Evolutionary conservation across 2,113 vertebrate genomes (phyloP).

Genomic region (Actenoides hombroni): DNA sequence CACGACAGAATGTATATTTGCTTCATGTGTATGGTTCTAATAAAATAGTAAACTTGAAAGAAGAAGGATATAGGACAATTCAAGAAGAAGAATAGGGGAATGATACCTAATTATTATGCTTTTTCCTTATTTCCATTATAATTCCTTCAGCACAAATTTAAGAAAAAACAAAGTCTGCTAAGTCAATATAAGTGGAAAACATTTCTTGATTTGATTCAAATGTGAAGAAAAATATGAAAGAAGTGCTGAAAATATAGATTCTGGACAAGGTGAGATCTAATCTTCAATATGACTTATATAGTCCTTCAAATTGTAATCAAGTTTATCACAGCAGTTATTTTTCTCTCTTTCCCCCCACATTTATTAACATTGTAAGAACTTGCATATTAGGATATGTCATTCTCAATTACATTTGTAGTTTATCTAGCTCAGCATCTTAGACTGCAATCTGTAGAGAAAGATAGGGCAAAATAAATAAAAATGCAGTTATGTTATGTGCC

Average conservation of each 20-base stretch:
- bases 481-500: not conserved
- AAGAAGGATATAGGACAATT: not conserved
- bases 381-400: not conserved
- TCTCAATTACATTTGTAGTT: not conserved
- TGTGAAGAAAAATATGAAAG: not conserved
- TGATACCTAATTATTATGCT: not conserved
- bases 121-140: not conserved
- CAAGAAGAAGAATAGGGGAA: not conserved
- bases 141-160: not conserved
- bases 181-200: not conserved
- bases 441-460: not conserved
- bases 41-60: not conserved
- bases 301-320: not conserved
- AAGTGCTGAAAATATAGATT: not conserved
- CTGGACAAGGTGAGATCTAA: not conserved
- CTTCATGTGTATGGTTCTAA: not conserved
- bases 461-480: not conserved
- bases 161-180: not conserved
- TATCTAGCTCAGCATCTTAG: not conserved
- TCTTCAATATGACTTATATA: not conserved
- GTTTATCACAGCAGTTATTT: not conserved
- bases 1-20: not conserved
- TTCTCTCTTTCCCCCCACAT: not conserved
- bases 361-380: not conserved
- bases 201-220: not conserved